phyloP scores from a whole-genome alignment of 2,888 invertebrate species.

The Epinotia ramella region DNA sequence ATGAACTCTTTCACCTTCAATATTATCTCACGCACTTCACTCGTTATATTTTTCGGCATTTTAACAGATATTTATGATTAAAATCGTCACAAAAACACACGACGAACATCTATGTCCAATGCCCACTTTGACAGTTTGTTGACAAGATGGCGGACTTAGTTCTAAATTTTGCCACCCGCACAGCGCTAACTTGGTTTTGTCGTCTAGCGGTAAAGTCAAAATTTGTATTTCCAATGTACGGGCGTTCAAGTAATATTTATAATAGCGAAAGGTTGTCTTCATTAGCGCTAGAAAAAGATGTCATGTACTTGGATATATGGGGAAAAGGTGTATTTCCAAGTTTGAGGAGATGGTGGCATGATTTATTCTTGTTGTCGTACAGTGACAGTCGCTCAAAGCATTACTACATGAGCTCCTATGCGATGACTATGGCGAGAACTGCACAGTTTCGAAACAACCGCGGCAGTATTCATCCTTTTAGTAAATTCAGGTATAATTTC shows the following conservation, averaged over 20 bases:
- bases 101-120: constrained; percentile 36
- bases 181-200: constrained; percentile 45
- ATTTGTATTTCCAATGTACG: constrained; percentile 35
- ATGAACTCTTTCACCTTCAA: constrained; percentile 81
- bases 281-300: constrained; percentile 57
- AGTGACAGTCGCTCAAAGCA: constrained; percentile 51
- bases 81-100: constrained; percentile 48
- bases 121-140: constrained; percentile 44
- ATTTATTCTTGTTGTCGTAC: constrained; percentile 58
- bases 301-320: constrained; percentile 55
- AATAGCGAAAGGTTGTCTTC: constrained; percentile 58
- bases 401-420: constrained; percentile 58
- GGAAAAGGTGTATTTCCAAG: constrained; percentile 47
- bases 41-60: constrained; percentile 81
- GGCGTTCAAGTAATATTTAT: not conserved
- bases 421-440: constrained; percentile 56
- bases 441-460: constrained; percentile 55
- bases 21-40: constrained; percentile 80
- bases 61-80: constrained; percentile 49
- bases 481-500: constrained; percentile 55
- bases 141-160: constrained; percentile 43
- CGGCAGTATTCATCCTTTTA: constrained; percentile 59
- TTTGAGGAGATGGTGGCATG: constrained; percentile 58
- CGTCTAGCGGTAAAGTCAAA: constrained; percentile 43
- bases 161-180: constrained; percentile 43